A percentile compares a stretch with the other conserved stretches of the same genome.
phyloP scores from a whole-genome alignment of 2,797 vertebrate genomes.

The Oryzias sinensis region DNA sequence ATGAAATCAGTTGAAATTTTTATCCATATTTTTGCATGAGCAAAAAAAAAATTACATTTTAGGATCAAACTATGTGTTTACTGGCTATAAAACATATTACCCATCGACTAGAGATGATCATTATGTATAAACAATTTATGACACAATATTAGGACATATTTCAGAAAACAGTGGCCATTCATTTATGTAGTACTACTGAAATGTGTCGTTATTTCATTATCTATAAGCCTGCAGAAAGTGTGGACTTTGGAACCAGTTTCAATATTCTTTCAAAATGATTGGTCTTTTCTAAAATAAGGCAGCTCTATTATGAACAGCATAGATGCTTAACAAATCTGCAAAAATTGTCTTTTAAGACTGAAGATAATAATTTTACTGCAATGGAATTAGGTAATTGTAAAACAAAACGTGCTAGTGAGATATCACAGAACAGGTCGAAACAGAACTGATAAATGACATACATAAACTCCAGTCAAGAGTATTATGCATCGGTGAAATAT shows the following conservation, averaged over 20 bases:
- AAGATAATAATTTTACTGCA: conserved; percentile 8
- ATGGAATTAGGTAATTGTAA: conserved; percentile 14
- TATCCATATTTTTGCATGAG: conserved; percentile 1
- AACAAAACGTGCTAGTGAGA: conserved; percentile 55
- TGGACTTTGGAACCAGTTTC: not conserved
- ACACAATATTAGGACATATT: not conserved
- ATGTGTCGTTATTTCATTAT: not conserved
- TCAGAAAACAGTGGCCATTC: not conserved
- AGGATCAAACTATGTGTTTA: conserved; percentile 2
- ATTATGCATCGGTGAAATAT: conserved; percentile 66
- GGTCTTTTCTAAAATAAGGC: conserved; percentile 20
- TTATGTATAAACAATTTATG: not conserved
- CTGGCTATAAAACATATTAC: conserved; percentile 33
- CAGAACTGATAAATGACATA: conserved; percentile 52
- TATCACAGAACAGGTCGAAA: conserved; percentile 45
- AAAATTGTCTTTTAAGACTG: conserved; percentile 6
- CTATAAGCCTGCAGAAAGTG: not conserved
- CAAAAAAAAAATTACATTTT: not conserved
- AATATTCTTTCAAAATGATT: not conserved
- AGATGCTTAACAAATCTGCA: conserved; percentile 2
- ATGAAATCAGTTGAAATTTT: conserved; percentile 6
- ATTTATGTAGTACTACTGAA: not conserved
- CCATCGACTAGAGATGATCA: conserved; percentile 1
- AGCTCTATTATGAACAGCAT: conserved; percentile 8
- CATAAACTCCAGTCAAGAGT: conserved; percentile 61